These are phyloP conservation scores for Emydocephalus ijimae DNA, from an alignment of 2,113 vertebrate species.

Conservation along the genomic window DNA sequence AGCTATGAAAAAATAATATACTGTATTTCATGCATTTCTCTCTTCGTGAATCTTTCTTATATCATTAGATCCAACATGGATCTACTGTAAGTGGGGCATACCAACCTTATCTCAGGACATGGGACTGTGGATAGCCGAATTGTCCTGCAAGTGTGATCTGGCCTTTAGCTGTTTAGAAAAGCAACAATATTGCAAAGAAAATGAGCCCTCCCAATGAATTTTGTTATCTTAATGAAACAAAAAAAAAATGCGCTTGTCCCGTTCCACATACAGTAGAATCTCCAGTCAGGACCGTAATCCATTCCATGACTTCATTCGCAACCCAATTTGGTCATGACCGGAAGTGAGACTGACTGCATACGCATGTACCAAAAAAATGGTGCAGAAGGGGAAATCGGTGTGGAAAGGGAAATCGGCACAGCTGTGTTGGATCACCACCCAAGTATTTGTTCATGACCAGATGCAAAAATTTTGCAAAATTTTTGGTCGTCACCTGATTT, in stretches of 20 bases:
- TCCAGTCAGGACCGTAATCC: no score
- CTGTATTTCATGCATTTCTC: not conserved
- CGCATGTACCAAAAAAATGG: no score
- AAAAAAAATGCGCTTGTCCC: not conserved
- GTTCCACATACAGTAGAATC: not conserved
- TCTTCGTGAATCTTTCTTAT: not conserved
- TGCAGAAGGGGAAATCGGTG: no score
- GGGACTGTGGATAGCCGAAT: no score
- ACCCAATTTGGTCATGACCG: no score
- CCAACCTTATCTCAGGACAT: not conserved
- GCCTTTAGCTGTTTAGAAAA: not conserved
- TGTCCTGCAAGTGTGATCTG: not conserved
- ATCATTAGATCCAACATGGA: not conserved
- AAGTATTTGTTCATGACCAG: no score
- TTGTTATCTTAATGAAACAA: not conserved
- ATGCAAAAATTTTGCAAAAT: no score
- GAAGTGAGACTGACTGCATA: no score
- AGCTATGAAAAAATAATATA: not conserved
- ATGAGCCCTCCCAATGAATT: not conserved
- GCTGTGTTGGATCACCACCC: no score
- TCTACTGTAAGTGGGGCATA: not conserved
- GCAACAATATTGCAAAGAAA: not conserved
- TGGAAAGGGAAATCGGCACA: no score
- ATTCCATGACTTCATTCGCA: no score
- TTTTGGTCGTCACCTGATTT: no score